Conservation (phyloP, 2,113 vertebrate species). For the mouse (Mus musculus) region DNA sequence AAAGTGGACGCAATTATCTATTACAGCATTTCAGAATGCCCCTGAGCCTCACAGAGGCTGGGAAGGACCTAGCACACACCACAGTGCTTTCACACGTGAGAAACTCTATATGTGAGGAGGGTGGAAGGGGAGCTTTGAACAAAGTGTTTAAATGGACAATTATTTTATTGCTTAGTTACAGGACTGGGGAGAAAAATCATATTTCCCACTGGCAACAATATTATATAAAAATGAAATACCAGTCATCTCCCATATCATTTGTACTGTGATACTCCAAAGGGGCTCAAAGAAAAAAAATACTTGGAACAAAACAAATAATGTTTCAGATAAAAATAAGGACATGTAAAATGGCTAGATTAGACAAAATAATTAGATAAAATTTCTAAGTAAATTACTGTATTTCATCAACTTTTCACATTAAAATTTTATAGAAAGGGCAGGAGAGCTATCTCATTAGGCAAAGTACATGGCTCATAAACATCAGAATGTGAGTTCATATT, state of each 20-base stretch:
- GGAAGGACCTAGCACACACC: neutral
- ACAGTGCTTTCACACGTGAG: neutral
- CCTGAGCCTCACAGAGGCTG: neutral
- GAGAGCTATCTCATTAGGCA: neutral
- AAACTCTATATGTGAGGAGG: neutral
- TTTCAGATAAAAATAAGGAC: slow-evolving; percentile 39
- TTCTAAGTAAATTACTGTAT: slow-evolving; percentile 10
- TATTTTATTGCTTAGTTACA: slow-evolving; percentile 18
- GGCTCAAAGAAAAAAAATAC: neutral
- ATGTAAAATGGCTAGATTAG: slow-evolving; percentile 7
- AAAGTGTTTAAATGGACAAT: neutral
- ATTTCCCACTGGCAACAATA: neutral
- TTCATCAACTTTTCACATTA: slow-evolving; percentile 1
- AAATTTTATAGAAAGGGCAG: neutral
- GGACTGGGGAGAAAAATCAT: neutral
- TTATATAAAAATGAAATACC: neutral
- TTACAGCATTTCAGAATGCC: neutral
- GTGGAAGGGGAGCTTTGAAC: neutral
- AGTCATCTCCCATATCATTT: neutral
- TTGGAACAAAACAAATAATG: neutral
- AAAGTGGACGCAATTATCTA: neutral
- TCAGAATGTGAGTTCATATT: neutral
- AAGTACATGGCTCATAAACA: neutral
- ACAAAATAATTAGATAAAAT: slow-evolving; percentile 14
- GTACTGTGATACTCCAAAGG: neutral